Evolutionary conservation across 2,797 vertebrate species (phyloP).

Genomic region (Passerculus sandwichensis): DNA sequence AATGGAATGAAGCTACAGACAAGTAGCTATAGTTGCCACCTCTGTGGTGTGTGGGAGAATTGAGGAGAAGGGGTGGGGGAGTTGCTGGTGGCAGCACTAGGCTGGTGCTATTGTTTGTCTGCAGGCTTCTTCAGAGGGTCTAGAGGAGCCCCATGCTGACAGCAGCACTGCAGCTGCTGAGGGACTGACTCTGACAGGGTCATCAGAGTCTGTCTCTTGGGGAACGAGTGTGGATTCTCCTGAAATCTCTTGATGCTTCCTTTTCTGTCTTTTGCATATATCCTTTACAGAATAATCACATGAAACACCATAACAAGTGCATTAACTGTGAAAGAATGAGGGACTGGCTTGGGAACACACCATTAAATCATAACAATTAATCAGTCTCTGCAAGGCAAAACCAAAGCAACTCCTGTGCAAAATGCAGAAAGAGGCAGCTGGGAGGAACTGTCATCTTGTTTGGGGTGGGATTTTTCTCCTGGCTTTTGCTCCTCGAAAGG

Average conservation of each 20-base stretch:
- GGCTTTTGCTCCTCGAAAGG: neutral
- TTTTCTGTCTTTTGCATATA: neutral
- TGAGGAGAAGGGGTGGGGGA: neutral
- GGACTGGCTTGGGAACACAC: neutral
- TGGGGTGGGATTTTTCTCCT: neutral
- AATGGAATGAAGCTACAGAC: neutral
- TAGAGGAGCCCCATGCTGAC: neutral
- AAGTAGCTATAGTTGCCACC: neutral
- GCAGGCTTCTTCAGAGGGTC: neutral
- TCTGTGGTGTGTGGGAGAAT: neutral
- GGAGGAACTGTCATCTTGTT: neutral
- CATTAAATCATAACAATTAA: neutral
- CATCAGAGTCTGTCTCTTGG: neutral
- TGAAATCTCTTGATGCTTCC: neutral
- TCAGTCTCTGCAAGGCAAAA: neutral
- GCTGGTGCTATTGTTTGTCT: neutral
- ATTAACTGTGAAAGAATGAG: neutral
- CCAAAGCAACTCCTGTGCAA: neutral
- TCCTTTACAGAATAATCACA: neutral
- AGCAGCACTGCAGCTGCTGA: neutral
- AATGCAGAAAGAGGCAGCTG: neutral
- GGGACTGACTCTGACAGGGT: neutral
- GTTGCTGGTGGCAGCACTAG: neutral
- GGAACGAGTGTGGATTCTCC: neutral
- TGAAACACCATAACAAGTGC: neutral